Conservation (phyloP, 1,140 invertebrate genomes). For the Brachionus paranguensis region DNA sequence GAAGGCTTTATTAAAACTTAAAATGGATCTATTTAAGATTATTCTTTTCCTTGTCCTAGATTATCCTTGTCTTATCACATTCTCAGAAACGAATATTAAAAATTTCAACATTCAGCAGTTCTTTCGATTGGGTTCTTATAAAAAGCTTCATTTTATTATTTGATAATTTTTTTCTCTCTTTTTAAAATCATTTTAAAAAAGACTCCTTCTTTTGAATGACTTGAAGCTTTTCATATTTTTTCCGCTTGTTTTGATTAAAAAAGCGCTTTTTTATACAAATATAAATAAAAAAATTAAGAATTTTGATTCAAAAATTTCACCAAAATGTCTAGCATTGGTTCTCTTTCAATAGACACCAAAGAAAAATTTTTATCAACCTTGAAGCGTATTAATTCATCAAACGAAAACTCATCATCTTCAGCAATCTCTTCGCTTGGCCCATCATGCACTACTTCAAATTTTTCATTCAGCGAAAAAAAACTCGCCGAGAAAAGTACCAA, state of each 20-base stretch:
- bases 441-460: neutral
- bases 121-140: too few relatives aligned
- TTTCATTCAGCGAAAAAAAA: neutral
- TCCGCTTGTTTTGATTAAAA: neutral
- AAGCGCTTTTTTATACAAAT: too few relatives aligned
- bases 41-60: too few relatives aligned
- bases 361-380: neutral
- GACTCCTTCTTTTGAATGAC: too few relatives aligned
- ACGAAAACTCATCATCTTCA: neutral
- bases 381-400: neutral
- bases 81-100: too few relatives aligned
- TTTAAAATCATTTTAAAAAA: too few relatives aligned
- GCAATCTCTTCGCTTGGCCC: neutral
- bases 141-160: too few relatives aligned
- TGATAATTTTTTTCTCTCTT: too few relatives aligned
- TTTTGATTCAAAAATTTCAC: neutral
- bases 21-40: too few relatives aligned
- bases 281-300: neutral
- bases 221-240: neutral
- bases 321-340: neutral
- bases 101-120: too few relatives aligned
- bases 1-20: too few relatives aligned
- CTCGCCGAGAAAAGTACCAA: neutral
- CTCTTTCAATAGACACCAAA: neutral
- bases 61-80: too few relatives aligned